A percentile compares a stretch with the other conserved stretches of the same genome.
phyloP scores from a whole-genome alignment of 1,140 invertebrate genomes.

The Philotrypesis tridentata region DNA sequence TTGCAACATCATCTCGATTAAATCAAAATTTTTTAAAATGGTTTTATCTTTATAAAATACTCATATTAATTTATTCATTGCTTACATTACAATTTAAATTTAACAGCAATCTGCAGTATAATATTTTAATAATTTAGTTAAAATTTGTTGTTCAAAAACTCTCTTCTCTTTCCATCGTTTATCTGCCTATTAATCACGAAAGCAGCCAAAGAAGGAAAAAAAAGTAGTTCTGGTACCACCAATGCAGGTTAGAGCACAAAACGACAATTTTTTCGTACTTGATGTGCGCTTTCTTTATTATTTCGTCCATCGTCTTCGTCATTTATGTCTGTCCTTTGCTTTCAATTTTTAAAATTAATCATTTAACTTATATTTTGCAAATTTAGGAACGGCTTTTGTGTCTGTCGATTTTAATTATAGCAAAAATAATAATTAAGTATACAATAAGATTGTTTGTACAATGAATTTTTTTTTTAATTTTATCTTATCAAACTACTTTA shows the following conservation, averaged over 20 bases:
- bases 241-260: constrained; percentile 60
- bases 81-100: no score
- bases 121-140: neutral
- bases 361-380: neutral
- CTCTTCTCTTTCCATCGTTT: constrained; percentile 18
- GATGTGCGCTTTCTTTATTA: constrained; percentile 14
- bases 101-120: constrained; percentile 8
- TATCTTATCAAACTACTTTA: no score
- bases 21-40: no score
- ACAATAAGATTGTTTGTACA: constrained; percentile 6
- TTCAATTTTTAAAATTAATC: neutral
- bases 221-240: constrained; percentile 61
- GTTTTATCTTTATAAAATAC: no score
- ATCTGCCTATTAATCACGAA: constrained; percentile 24
- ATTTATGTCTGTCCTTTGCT: neutral
- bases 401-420: neutral
- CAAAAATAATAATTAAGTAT: neutral
- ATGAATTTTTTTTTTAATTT: neutral
- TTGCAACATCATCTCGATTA: no score
- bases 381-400: constrained; percentile 1
- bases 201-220: constrained; percentile 55
- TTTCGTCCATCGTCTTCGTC: neutral
- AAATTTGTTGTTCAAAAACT: neutral
- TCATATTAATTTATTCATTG: neutral
- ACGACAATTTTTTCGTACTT: constrained; percentile 31